Evolutionary conservation across 2,888 invertebrate genomes (phyloP).

Genomic region (Pilophorus perplexus): DNA sequence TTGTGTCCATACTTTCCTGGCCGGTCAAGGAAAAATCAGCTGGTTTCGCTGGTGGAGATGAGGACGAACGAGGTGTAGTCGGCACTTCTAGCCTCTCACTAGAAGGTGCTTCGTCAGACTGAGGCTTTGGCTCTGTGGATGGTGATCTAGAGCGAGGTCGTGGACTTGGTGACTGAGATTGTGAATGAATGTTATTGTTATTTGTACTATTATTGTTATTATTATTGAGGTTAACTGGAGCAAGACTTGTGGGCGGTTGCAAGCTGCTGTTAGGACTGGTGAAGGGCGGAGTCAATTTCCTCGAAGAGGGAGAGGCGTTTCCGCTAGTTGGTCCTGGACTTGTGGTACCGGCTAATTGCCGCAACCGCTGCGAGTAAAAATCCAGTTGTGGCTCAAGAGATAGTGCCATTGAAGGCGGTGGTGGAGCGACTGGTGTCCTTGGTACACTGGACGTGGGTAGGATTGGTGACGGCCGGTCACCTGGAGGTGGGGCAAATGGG

Average conservation of each 20-base stretch:
- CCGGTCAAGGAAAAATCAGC: constrained; percentile 54
- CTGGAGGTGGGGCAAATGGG: constrained; percentile 49
- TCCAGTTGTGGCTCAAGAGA: constrained; percentile 88
- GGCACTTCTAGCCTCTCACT: constrained; percentile 32
- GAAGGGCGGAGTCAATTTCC: constrained; percentile 55
- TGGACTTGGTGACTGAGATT: constrained; percentile 38
- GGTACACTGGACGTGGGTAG: constrained; percentile 44
- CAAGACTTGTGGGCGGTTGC: constrained; percentile 65
- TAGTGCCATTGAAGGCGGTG: constrained; percentile 59
- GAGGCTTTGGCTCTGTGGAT: constrained; percentile 35
- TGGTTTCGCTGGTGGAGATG: constrained; percentile 50
- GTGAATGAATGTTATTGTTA: constrained; percentile 56
- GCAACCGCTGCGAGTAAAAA: constrained; percentile 99
- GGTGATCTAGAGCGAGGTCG: constrained; percentile 36
- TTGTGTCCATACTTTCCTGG: constrained; percentile 51
- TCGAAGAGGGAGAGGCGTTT: constrained; percentile 52
- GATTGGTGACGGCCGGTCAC: constrained; percentile 47
- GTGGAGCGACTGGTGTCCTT: constrained; percentile 57
- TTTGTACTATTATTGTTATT: constrained; percentile 54
- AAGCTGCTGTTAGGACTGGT: constrained; percentile 51
- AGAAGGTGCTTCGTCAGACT: constrained; percentile 44
- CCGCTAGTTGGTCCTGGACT: constrained; percentile 74
- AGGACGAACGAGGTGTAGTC: constrained; percentile 45
- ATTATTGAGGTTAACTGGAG: constrained; percentile 49
- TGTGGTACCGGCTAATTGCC: constrained; percentile 95